A percentile compares a stretch with the other conserved stretches of the same genome.
Conservation (phyloP, 2,888 invertebrate genomes). For the Amphiduros pacificus region DNA sequence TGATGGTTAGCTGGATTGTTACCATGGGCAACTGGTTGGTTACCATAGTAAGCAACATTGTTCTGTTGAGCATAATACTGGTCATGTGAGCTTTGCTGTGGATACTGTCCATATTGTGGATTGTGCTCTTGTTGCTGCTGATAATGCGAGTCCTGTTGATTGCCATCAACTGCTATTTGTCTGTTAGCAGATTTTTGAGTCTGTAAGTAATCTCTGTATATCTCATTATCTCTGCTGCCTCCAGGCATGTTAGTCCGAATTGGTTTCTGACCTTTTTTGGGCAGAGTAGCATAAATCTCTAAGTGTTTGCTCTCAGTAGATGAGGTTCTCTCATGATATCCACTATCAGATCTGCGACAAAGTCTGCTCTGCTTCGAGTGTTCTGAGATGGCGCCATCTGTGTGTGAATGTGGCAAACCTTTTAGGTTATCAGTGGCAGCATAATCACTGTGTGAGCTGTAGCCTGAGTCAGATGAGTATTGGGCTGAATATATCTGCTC, state of each 20-base stretch:
- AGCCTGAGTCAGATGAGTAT: slow-evolving; percentile 17
- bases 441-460: slow-evolving; percentile 13
- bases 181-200: slow-evolving; percentile 6
- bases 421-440: no score
- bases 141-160: neutral
- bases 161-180: no score
- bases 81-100: neutral
- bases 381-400: slow-evolving; percentile 4
- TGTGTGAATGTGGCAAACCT: slow-evolving; percentile 11
- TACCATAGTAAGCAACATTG: neutral
- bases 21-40: neutral
- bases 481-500: neutral
- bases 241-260: no score
- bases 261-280: no score
- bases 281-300: slow-evolving; percentile 13
- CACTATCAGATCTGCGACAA: no score
- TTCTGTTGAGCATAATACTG: neutral
- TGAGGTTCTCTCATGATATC: no score
- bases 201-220: slow-evolving; percentile 11
- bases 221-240: slow-evolving; percentile 8
- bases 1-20: neutral
- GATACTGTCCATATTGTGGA: neutral
- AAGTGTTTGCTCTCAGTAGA: neutral
- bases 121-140: neutral
- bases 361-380: neutral